Percentiles rank a stretch among this genome's conserved stretches.
These are phyloP conservation scores for Neodiprion virginianus DNA, from an alignment of 1,140 invertebrate genomes.

Conservation along the genomic window DNA sequence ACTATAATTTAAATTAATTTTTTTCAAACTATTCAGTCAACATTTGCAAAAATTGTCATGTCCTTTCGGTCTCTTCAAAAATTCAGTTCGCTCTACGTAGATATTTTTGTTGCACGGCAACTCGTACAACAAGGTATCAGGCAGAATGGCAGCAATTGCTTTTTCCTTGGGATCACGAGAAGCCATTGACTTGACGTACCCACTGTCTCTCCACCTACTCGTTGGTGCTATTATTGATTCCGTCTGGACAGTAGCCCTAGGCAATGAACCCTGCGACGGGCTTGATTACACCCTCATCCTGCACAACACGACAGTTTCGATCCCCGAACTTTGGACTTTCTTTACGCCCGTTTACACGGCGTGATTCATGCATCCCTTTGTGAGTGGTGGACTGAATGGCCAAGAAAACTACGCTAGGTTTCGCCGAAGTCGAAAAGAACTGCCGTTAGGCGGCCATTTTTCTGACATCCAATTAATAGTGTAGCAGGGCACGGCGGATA, in stretches of 20 bases:
- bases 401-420: too few species aligned
- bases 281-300: conserved; percentile 3
- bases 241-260: conserved; percentile 32
- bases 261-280: not conserved
- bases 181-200: conserved; percentile 13
- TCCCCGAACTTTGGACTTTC: not conserved
- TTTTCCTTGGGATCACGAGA: not conserved
- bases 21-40: too few species aligned
- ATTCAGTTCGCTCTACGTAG: too few species aligned
- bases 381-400: too few species aligned
- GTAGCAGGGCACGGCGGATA: too few species aligned
- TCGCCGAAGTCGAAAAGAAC: too few species aligned
- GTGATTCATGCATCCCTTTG: not conserved
- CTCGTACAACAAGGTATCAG: conserved; percentile 21
- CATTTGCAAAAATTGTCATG: too few species aligned
- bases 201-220: not conserved
- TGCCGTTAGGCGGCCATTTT: too few species aligned
- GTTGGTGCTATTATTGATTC: conserved; percentile 40
- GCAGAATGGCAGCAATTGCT: conserved; percentile 16
- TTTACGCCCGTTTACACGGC: not conserved
- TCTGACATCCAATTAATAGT: too few species aligned
- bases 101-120: not conserved
- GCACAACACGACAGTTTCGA: not conserved
- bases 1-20: too few species aligned
- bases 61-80: too few species aligned